These are phyloP conservation scores for Eumaeus atala DNA, from an alignment of 1,140 invertebrate genomes.

Conservation along the genomic window DNA sequence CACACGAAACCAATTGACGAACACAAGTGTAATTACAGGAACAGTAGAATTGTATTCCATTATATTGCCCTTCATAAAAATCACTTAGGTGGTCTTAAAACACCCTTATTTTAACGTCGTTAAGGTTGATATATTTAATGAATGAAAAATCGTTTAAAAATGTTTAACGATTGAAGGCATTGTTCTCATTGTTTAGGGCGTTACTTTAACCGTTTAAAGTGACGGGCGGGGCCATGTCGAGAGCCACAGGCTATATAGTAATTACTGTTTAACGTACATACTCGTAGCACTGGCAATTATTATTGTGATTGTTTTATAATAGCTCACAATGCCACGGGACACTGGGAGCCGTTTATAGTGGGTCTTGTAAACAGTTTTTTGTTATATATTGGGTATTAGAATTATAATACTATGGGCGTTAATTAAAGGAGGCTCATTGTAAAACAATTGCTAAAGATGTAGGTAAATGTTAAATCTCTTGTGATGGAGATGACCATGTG, in stretches of 20 bases:
- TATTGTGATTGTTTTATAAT: too few species aligned
- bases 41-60: slow-evolving; percentile 35
- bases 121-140: slow-evolving; percentile 19
- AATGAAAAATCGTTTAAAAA: slow-evolving; percentile 32
- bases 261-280: slow-evolving; percentile 13
- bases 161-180: slow-evolving; percentile 28
- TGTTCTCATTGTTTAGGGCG: slow-evolving; percentile 37
- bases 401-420: too few species aligned
- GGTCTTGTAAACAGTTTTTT: too few species aligned
- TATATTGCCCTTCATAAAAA: slow-evolving; percentile 30
- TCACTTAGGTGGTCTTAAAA: slow-evolving; percentile 20
- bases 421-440: too few species aligned
- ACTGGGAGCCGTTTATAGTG: too few species aligned
- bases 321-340: too few species aligned
- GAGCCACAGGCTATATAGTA: slow-evolving; percentile 1
- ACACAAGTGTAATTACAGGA: slow-evolving; percentile 28
- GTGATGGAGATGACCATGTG: too few species aligned
- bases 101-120: slow-evolving; percentile 12
- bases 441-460: too few species aligned
- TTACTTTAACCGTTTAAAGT: slow-evolving; percentile 31
- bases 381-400: too few species aligned
- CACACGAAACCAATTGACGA: slow-evolving; percentile 40
- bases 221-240: slow-evolving; percentile 14
- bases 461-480: too few species aligned
- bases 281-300: neutral